Evolutionary conservation across 1,140 invertebrate genomes (phyloP).

Genomic region (Coenobita brevimanus): DNA sequence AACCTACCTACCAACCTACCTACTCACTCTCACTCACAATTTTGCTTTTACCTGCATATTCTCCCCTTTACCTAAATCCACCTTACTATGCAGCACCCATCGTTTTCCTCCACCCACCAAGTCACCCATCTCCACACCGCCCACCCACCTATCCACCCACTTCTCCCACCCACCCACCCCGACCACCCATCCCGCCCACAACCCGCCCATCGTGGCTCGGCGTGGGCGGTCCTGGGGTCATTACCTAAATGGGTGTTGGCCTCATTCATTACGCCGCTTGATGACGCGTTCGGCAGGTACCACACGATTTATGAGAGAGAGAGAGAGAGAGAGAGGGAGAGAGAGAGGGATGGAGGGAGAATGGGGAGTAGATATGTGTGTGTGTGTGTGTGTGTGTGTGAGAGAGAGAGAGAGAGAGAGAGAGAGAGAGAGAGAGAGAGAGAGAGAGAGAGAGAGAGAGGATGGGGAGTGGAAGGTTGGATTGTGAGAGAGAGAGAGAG

Average conservation of each 20-base stretch:
- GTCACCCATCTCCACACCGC: too few relatives aligned
- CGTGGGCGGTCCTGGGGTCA: conserved; percentile 44
- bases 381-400: background rate
- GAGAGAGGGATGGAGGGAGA: too few relatives aligned
- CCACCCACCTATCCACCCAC: background rate
- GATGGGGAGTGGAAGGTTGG: background rate
- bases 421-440: conserved; percentile 2
- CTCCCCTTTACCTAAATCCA: too few relatives aligned
- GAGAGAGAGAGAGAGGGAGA: background rate
- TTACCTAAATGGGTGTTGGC: conserved; percentile 56
- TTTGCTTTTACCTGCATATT: too few relatives aligned
- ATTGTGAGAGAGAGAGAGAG: background rate
- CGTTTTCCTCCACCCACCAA: background rate
- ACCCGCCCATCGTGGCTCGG: background rate
- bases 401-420: background rate
- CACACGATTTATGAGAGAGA: conserved; percentile 34
- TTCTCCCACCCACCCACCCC: background rate
- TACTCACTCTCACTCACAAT: too few relatives aligned
- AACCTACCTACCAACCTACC: too few relatives aligned
- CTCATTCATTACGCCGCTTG: conserved; percentile 40
- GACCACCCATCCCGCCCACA: background rate
- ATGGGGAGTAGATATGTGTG: too few relatives aligned
- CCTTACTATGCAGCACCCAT: too few relatives aligned
- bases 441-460: background rate
- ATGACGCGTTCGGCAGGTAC: conserved; percentile 51